These are phyloP conservation scores for Festucalex cinctus DNA, from an alignment of 2,113 vertebrate species.

Conservation along the genomic window DNA sequence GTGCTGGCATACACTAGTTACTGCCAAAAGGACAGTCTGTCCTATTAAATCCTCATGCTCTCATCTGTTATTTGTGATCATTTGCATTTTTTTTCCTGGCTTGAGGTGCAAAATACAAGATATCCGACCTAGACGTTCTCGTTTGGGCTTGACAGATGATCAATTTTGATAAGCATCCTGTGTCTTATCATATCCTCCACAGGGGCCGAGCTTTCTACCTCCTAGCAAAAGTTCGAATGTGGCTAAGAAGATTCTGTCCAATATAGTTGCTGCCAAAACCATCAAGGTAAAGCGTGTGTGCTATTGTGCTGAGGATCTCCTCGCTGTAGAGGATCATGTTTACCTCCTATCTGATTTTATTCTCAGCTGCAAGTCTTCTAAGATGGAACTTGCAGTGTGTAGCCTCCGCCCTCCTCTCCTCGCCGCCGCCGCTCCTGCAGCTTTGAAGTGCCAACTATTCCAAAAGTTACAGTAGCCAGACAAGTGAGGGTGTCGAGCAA, in stretches of 20 bases:
- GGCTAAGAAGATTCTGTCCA: constrained; percentile 54
- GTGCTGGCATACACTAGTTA: background rate
- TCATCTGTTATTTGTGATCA: constrained; percentile 17
- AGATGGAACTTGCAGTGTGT: constrained; percentile 27
- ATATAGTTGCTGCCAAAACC: constrained; percentile 66
- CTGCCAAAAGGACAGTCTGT: constrained; percentile 6
- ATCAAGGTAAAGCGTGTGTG: constrained; percentile 77
- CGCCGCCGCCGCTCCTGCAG: constrained; percentile 34
- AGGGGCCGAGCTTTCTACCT: constrained; percentile 69
- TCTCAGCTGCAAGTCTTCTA: constrained; percentile 40
- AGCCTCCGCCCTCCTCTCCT: constrained; percentile 26
- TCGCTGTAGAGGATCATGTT: constrained; percentile 13
- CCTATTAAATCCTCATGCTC: constrained; percentile 14
- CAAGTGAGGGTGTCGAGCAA: constrained; percentile 36
- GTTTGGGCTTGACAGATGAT: constrained; percentile 19
- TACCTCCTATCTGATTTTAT: constrained; percentile 23
- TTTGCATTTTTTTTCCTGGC: constrained; percentile 11
- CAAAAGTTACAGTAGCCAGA: constrained; percentile 44
- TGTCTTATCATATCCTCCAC: constrained; percentile 50
- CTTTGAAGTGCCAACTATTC: constrained; percentile 54
- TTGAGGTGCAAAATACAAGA: constrained; percentile 3
- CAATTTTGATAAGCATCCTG: constrained; percentile 24
- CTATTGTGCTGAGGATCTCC: constrained; percentile 9
- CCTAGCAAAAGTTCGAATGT: constrained; percentile 19
- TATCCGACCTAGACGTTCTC: constrained; percentile 17